Evolutionary conservation across 92 coral and sea anemone species (phyloP), one percentile per base, ranked within the genome.

Genomic region (Bergia puertoricense): DNA sequence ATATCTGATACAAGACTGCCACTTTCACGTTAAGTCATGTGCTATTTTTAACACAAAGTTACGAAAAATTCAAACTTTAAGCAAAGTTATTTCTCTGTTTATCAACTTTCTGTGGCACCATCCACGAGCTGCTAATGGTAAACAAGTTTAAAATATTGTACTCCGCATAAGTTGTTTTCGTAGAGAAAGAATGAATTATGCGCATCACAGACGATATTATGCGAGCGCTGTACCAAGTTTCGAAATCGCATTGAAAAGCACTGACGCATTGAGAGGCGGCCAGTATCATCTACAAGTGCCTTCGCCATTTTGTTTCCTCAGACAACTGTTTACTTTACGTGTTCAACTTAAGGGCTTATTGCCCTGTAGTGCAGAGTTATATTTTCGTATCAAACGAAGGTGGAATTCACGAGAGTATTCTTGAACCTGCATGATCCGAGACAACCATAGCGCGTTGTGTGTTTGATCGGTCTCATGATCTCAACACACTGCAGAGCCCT

Each of bases 111-210:
- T 46, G 43, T 54, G 65, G 62, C 87, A 71, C 37, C 78, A 71
- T 13, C 69, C 87, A 72, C 87, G 44, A 71, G 79, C 75, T 38
- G 10, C 59, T 69, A 71, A 54, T 3, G 59, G 87, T 84, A 84
- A 84, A 84, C 87, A 84, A 72, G 66, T 46, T 37, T 48, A 36
- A 6, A 36, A 84, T 84, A 48, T 71, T 69, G 87, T 14, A 48
- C 78, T 23, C 75, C n/a, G 46, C 46, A 46, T 36, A 51, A 69
- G 79, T 84, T 84, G 79, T 84, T 84, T 84, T 73, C 18, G 77
- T 50, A 48, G 39, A 69, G 8, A 50, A 69, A 84, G 77, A 84
- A 71, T 84, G 30, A 84, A 43, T 69, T 84, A 74, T 45, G 65
- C 41, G 65, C 0, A 72, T 72, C 65, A 5, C 40, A 16, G 74